Percentiles rank a stretch among this genome's conserved stretches.
Evolutionary conservation across 2,888 invertebrate species (phyloP).

Genomic region (Halictus ligatus): DNA sequence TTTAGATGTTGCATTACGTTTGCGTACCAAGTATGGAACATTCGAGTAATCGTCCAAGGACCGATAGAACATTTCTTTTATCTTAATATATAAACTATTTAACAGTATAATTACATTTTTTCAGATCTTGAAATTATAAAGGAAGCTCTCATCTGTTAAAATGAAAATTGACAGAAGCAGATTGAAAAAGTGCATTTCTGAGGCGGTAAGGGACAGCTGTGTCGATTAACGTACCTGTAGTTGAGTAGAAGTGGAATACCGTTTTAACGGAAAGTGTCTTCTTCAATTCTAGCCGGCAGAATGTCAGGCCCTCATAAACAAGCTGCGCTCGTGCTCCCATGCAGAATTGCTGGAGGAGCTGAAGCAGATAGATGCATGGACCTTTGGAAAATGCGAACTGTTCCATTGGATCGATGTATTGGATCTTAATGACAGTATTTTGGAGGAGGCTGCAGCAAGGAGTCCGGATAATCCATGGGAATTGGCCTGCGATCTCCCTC

Average conservation of each 20-base stretch:
- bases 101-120: slow-evolving; percentile 41
- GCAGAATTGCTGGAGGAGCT: slow-evolving; percentile 89
- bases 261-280: neutral
- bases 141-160: slow-evolving; percentile 72
- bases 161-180: slow-evolving; percentile 94
- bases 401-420: slow-evolving; percentile 94
- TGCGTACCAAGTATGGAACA: slow-evolving; percentile 16
- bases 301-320: slow-evolving; percentile 91
- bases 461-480: slow-evolving; percentile 88
- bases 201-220: slow-evolving; percentile 87
- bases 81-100: neutral
- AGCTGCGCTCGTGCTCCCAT: slow-evolving; percentile 88
- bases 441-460: slow-evolving; percentile 90
- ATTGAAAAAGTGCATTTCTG: slow-evolving; percentile 93
- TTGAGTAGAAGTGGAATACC: neutral
- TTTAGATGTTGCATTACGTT: neutral
- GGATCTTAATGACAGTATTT: slow-evolving; percentile 90
- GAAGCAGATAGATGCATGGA: slow-evolving; percentile 91
- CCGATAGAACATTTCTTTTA: too few species aligned
- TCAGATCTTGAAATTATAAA: slow-evolving; percentile 75
- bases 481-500: slow-evolving; percentile 90
- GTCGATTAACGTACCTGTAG: neutral
- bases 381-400: slow-evolving; percentile 94
- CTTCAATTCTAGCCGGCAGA: slow-evolving; percentile 87
- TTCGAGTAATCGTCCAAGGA: neutral